Evolutionary conservation across 2,113 vertebrate species (phyloP), one percentile per base, ranked within the genome.

Genomic region (Mobula birostris): DNA sequence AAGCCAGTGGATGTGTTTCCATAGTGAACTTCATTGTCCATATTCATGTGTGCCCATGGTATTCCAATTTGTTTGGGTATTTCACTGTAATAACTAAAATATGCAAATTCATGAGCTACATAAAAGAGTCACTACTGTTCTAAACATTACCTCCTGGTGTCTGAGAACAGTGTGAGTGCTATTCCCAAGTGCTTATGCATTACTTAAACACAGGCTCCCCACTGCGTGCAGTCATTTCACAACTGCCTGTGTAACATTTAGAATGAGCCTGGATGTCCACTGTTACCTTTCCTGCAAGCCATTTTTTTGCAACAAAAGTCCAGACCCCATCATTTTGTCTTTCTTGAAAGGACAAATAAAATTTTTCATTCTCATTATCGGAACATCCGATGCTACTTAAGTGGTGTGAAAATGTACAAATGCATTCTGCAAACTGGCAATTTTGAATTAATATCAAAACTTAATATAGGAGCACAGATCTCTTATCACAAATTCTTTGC

Each of bases 51-150:
- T 93, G 66, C 74, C 91, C 61, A 93, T 93, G 68, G 91, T 93
- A 93, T 93, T 93, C 68, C 91, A 93, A 93, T 93, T 93, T 93
- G 91, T 93, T 93, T 93, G 91, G 68, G 91, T 74, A 74, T 93
- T 93, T 74, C 70, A 48, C 91, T 93, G 91, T 21, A 93, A 93
- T 74, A 74, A 70, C 91, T 93, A 74, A 93, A 93, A 72, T 93
- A 93, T 93, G 91, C 91, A 93, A 93, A 93, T 93, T 68, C 40
- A 72, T 93, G 68, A 93, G 56, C 91, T 93, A 74, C 91, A 93
- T 93, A 93, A 93, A 93, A 76, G 91, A 93, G 91, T 93, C 36
- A 93, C 91, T 93, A 93, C 68, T 93, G 91, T 74, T 93, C 91
- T 93, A 74, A 93, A 93, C 91, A 93, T 93, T 74, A 93, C 70